phyloP scores from a whole-genome alignment of 92 coral and sea anemone species.

The Porites divaricata region DNA sequence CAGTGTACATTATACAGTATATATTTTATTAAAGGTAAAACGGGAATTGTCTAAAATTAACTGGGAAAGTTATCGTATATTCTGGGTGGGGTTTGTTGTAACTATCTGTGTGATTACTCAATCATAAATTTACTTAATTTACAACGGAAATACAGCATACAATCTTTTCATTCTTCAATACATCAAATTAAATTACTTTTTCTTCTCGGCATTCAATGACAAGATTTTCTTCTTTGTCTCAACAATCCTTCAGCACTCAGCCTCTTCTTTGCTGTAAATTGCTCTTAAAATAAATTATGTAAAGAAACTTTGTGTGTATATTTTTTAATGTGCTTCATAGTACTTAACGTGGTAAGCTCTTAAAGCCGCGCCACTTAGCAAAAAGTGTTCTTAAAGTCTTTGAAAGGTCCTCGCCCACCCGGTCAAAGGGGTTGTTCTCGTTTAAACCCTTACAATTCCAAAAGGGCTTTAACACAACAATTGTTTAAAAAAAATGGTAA shows the following conservation, averaged over 20 bases:
- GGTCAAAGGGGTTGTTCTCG: too few species aligned
- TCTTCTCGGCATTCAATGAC: background rate
- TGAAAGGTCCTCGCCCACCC: too few species aligned
- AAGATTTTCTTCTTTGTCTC: constrained; percentile 3
- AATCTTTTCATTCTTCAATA: background rate
- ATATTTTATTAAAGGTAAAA: too few species aligned
- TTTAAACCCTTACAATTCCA: too few species aligned
- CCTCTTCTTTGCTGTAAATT: background rate
- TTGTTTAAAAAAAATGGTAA: too few species aligned
- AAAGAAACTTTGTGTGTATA: background rate
- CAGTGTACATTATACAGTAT: too few species aligned
- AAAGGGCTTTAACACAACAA: too few species aligned
- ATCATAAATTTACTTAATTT: background rate
- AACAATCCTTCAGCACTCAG: background rate
- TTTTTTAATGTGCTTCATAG: background rate
- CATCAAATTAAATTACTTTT: background rate
- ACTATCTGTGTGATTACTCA: background rate
- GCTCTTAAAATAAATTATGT: constrained; percentile 8
- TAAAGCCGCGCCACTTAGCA: background rate
- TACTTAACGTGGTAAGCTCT: background rate
- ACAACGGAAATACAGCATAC: background rate
- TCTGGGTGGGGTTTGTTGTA: background rate
- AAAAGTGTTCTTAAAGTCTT: too few species aligned
- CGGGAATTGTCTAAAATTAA: background rate
- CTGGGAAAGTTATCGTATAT: background rate